A percentile compares a stretch with the other conserved stretches of the same genome.
Conservation (phyloP, 2,888 invertebrate genomes). For the Pristionchus fissidentatus region DNA sequence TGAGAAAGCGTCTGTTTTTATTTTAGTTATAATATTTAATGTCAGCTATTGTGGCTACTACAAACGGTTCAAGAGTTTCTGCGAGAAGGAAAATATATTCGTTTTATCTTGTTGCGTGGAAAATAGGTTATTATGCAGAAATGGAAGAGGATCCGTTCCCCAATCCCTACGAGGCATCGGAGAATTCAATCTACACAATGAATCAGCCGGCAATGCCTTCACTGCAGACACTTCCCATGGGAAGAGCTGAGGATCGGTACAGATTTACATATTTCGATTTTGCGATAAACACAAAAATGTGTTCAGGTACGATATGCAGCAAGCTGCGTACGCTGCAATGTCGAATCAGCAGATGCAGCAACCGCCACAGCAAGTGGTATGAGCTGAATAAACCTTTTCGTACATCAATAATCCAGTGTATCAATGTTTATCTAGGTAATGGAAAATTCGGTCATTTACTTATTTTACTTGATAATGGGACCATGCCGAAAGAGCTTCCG, state of each 20-base stretch:
- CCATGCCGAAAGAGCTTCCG: neutral
- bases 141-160: conserved; percentile 3
- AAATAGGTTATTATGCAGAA: conserved; percentile 4
- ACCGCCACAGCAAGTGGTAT: conserved; percentile 16
- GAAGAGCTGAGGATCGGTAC: neutral
- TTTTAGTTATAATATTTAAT: neutral
- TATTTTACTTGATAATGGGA: too few relatives aligned
- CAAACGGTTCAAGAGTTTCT: too few relatives aligned
- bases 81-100: too few relatives aligned
- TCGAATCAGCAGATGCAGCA: conserved; percentile 3
- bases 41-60: neutral
- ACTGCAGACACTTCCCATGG: neutral
- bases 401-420: too few relatives aligned
- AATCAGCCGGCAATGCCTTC: neutral
- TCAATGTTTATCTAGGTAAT: too few relatives aligned
- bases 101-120: too few relatives aligned
- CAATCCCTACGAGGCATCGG: conserved; percentile 24
- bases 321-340: conserved; percentile 10
- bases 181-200: conserved; percentile 45
- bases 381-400: neutral
- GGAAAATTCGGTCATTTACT: neutral
- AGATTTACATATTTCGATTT: too few relatives aligned
- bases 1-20: conserved; percentile 11
- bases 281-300: neutral
- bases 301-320: neutral